Evolutionary conservation across 2,113 vertebrate genomes (phyloP).

Genomic region (Myrmecophaga tridactyla): DNA sequence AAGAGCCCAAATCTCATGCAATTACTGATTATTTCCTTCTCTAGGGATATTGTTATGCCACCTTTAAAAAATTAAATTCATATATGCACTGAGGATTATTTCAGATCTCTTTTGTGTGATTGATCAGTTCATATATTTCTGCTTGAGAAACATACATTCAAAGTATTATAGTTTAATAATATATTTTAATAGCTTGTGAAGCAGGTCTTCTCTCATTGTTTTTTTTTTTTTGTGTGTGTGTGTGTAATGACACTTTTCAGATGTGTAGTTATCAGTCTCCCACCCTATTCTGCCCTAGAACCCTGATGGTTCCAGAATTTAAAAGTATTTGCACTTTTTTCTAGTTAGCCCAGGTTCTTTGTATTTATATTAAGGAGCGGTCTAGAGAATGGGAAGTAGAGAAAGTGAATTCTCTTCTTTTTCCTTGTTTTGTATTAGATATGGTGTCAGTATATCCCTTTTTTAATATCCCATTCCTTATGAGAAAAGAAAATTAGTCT

Average conservation of each 20-base stretch:
- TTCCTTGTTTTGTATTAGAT: not conserved
- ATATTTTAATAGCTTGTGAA: not conserved
- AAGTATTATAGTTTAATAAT: not conserved
- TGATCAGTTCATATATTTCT: not conserved
- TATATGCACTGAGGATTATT: not conserved
- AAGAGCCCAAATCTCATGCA: not conserved
- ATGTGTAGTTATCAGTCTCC: not conserved
- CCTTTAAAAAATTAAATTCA: not conserved
- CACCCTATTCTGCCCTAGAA: not conserved
- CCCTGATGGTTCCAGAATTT: not conserved
- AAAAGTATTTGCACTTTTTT: not conserved
- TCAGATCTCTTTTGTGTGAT: too few relatives aligned
- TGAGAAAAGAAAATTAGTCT: not conserved
- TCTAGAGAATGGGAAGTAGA: not conserved
- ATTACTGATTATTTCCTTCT: not conserved
- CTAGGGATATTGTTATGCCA: not conserved
- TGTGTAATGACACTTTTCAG: too few relatives aligned
- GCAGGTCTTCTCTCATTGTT: not conserved
- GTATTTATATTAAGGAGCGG: not conserved
- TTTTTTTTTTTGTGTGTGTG: not conserved
- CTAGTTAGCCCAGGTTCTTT: not conserved
- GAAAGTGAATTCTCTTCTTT: not conserved
- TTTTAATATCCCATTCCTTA: not conserved
- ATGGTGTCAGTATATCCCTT: not conserved
- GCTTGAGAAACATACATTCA: not conserved